Evolutionary conservation across 2,113 vertebrate genomes (phyloP).

Genomic region (Grantiella picta): DNA sequence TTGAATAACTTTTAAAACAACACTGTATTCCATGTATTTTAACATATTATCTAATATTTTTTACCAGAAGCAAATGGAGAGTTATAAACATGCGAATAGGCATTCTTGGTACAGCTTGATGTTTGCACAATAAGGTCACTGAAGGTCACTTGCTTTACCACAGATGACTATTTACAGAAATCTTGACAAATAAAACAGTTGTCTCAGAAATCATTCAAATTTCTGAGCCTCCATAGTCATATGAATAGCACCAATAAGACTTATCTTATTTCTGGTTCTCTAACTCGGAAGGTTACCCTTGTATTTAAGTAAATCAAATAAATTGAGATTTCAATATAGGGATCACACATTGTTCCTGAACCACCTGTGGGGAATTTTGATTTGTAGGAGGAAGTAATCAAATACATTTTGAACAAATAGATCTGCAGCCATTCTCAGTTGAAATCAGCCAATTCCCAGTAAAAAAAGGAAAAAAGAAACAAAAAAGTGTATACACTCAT

Average conservation of each 20-base stretch:
- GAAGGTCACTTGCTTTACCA: background rate
- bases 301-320: background rate
- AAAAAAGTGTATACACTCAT: background rate
- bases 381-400: background rate
- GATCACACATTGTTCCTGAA: background rate
- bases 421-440: background rate
- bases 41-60: background rate
- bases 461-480: background rate
- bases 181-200: background rate
- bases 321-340: background rate
- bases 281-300: background rate
- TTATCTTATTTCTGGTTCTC: background rate
- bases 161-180: background rate
- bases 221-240: background rate
- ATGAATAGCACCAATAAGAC: background rate
- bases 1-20: background rate
- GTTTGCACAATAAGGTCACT: background rate
- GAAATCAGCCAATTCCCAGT: background rate
- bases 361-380: background rate
- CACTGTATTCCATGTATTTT: background rate
- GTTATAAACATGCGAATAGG: background rate
- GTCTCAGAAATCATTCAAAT: background rate
- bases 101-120: background rate
- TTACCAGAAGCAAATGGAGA: background rate
- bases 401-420: background rate